Percentiles rank a stretch among this genome's conserved stretches.
Conservation (phyloP, 2,888 invertebrate species). For the Temnothorax rugatulus region DNA sequence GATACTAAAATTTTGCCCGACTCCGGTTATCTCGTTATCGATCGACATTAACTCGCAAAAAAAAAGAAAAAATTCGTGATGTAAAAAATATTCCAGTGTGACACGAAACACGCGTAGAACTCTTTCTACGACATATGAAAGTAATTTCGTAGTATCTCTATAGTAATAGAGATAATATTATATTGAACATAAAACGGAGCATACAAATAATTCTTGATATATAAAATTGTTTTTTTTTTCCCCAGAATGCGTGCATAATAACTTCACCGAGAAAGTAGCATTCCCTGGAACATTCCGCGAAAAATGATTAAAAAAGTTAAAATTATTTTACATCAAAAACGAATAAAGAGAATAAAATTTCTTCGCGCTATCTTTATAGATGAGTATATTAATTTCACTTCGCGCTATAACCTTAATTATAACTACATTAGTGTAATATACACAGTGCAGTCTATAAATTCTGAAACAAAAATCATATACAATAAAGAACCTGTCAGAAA, state of each 20-base stretch:
- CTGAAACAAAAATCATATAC: not conserved
- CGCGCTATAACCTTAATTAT: not conserved
- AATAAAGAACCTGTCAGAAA: not conserved
- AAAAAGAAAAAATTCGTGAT: not conserved
- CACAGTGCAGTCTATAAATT: not conserved
- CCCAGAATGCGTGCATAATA: not conserved
- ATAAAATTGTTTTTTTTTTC: not conserved
- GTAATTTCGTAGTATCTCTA: no score
- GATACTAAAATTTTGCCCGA: constrained; percentile 27
- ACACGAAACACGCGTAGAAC: not conserved
- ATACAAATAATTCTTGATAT: not conserved
- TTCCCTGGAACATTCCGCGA: not conserved
- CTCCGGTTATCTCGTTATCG: not conserved
- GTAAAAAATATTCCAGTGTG: not conserved
- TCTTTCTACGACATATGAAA: not conserved
- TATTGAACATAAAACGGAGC: not conserved
- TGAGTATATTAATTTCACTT: not conserved
- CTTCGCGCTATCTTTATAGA: not conserved
- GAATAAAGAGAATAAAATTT: not conserved
- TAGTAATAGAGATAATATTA: not conserved
- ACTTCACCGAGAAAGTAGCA: not conserved
- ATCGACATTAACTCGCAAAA: constrained; percentile 22
- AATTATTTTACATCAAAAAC: not conserved
- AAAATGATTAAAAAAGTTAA: not conserved
- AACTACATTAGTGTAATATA: not conserved